These are phyloP conservation scores for Hoplodrina ambigua DNA, from an alignment of 2,888 invertebrate genomes.

Conservation along the genomic window DNA sequence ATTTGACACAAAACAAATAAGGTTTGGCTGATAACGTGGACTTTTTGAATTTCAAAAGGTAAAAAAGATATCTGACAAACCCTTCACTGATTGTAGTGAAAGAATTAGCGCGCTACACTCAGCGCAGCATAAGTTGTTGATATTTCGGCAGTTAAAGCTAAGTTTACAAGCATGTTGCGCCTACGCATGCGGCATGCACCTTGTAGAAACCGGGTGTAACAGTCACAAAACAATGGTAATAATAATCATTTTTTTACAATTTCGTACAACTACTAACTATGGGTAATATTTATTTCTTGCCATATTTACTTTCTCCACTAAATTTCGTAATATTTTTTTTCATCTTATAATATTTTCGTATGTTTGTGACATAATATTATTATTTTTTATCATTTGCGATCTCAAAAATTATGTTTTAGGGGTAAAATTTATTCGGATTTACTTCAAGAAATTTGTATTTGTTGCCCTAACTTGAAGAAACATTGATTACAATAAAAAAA, in stretches of 20 bases:
- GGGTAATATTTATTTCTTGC: neutral
- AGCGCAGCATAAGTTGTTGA: neutral
- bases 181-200: neutral
- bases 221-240: neutral
- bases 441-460: constrained; percentile 12
- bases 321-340: neutral
- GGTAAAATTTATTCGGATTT: neutral
- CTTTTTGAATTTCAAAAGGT: neutral
- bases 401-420: constrained; percentile 24
- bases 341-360: constrained; percentile 10
- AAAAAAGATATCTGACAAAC: neutral
- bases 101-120: neutral
- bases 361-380: neutral
- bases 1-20: no score
- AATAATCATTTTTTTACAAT: constrained; percentile 3
- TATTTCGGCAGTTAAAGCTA: neutral
- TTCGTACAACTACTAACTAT: constrained; percentile 15
- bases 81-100: neutral
- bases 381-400: constrained; percentile 29
- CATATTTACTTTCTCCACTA: constrained; percentile 7
- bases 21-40: neutral
- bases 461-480: neutral
- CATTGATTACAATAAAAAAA: constrained; percentile 1
- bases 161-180: neutral
- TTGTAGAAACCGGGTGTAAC: constrained; percentile 3